Base-by-base conservation (phyloP, 2,888 invertebrate genomes). In the Zygothrica quintamaculata region DNA sequence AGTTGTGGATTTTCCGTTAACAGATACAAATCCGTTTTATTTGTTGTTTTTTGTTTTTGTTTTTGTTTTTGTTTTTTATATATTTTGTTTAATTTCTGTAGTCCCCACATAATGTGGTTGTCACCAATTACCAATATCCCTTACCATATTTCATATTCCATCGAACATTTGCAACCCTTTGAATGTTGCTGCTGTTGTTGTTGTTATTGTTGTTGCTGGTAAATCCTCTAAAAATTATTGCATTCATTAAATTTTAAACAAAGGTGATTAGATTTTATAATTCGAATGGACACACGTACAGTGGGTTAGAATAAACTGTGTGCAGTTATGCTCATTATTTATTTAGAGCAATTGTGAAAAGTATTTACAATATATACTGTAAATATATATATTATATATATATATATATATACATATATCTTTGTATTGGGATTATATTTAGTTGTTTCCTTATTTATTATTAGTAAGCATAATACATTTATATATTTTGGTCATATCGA, bases 241-340 rank as follows among this genome's bases (percentile, higher is more conserved):
- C 84, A 66, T 77, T 86, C 84, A 86, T 87, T 88, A 88, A 86
- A 86, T 79, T 78, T 87, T 87, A 84, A 87, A 84, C 84, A 86
- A 78, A 87, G 84, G 85, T 82, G 88, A 87, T 87, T 88, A 87
- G 87, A 87, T 88, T 87, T 80, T 79, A 76, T 79, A 76, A 82
- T 77, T 70, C 69, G 65, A 66, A 62, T 55, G 50, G 51, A 60
- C 47, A 43, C 55, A 36, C 51, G 44, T 12, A 31, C 50, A 29
- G 9, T 9, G 9, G 5, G 9, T n/a, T n/a, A 29, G 9, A 39
- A 29, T 51, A 58, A 37, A 12, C 12, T 22, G 34, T 39, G 65
- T 79, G 76, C 84, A 82, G 77, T 76, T 67, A 64, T 53, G 81
- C 77, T 73, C 71, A 86, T 82, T 84, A 84, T 84, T 86, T 80